Base-by-base conservation (phyloP, 2,797 vertebrate species). In the Lagothrix lagotricha region DNA sequence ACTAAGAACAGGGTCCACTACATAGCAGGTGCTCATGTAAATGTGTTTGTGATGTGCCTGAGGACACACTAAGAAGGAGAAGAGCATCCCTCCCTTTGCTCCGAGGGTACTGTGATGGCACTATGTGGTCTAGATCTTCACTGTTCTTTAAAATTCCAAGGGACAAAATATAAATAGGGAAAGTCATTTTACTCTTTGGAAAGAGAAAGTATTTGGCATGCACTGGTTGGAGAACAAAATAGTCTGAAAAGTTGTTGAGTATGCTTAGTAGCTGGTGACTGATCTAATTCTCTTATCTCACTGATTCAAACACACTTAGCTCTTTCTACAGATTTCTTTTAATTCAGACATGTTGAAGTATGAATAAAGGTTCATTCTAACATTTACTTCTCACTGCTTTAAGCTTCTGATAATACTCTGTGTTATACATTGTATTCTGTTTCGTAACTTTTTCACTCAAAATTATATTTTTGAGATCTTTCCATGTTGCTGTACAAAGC, bases 111-210 rank as follows among this genome's bases (percentile, higher is more conserved):
- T 91, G 44, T 70, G 33, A 26, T 41, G 39, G 33, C 17, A 81
- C 61, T 94, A 19, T 72, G 36, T 88, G 58, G 64, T 83, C 50
- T 77, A 91, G 82, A 72, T 79, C 61, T 46, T 93, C 2, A 94
- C 39, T 0, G 0, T 54, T 54, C 36, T 92, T 90, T 95, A 83
- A 97, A 88, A 83, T 96, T 88, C 58, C 52, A 93, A 75, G 73
- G 20, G 33, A 89, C 84, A 85, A 90, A 87, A 64, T 57, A 70
- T 4, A 86, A 77, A 75, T 88, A 22, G 3, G 50, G 28, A 70
- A 96, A 70, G 46, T 90, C 75, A 88, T 92, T 96, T 94, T 96
- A 14, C 46, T 83, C 22, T 33, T 93, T 85, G 41, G 81, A 54
- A 39, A 92, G 97, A 95, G 20, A 46, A 88, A 87, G 57, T 75